Evolutionary conservation across 2,113 vertebrate genomes (phyloP), one percentile per base, ranked within the genome.

Genomic region (Sciurus niger): DNA sequence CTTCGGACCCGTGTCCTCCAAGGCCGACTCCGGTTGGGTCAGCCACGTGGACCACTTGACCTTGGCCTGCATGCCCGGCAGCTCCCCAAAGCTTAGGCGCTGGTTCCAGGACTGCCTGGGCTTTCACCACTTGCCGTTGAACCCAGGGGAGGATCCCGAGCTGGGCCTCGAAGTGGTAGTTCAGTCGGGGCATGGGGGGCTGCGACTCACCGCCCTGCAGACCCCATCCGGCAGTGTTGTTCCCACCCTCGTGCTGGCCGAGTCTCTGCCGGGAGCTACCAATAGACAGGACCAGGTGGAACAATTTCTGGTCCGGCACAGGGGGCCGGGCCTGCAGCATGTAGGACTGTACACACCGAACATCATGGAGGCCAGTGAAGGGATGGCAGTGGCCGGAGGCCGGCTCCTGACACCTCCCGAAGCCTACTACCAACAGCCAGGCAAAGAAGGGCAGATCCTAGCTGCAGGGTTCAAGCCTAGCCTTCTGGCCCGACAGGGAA

Each of bases 21-120:
- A 63, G 37, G 55, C 68, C 6, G 7, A 2, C 34, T 86, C 0
- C 0, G 68, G 98, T 67, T 96, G 98, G 22, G 97, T 99, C 91
- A 99, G 98, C 20, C 99, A 99, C 60, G 99, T 99, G 2, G 99
- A 99, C 93, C 99, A 99, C 97, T 98, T 99, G 79, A 99, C 99
- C 0, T 99, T 99, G 0, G 99, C 99, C 34, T 99, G 99, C 83
- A 98, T 93, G 0, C 97, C 97, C 13, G 98, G 98, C 0, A 96
- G 98, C 1, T 98, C 99, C 7, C 97, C 96, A 0, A 89, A 72
- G 0, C 98, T 99, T 51, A 98, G 99, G 98, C 98, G 97, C 37
- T 99, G 99, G 99, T 99, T 99, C 89, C 98, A 98, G 76, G 98
- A 93, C 72, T 98, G 98, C 94, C 99, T 99, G 0, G 99, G 99